Base-by-base conservation (phyloP, 1,140 invertebrate species). In the Galleria mellonella region DNA sequence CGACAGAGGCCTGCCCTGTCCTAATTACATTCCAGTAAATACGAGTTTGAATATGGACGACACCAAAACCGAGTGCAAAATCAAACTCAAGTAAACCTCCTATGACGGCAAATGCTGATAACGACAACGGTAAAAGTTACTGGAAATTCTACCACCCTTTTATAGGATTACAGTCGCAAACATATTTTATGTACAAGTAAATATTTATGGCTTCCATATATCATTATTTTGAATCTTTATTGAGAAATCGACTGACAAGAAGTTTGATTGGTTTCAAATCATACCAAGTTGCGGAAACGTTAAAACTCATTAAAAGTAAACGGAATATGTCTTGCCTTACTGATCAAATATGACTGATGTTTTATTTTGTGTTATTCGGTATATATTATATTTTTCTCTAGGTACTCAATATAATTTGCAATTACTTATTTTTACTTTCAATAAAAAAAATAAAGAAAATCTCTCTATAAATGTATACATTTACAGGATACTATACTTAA, bases 271-370 rank as follows among this genome's bases (percentile, higher is more conserved):
- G 66, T 74, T 83, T 78, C 62, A 71, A 78, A 81, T 75, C 66
- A 64, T 61, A 68, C 52, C 49, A 66, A 74, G 70, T 69, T 54
- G 61, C 47, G 62, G 50, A 72, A 62, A 70, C 68, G 62, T 70
- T 62, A 65, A 73, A 83, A 79, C 73, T 82, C 73, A 79, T 79
- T 81, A 77, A 83, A 83, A 83, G 79, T 79, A 76, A 79, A 82
- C 59, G 76, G 63, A 72, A 67, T 72, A 74, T 74, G 63, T 71
- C 59, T 10, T 37, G n/a, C 14, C n/a, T 13, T 61, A 62, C 62
- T 56, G 72, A 81, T 78, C 74, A 67, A 72, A 77, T 77, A 77
- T 57, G 55, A 41, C 43, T 67, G 51, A 42, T 44, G 47, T 51
- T 37, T n/a, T 9, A 15, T 23, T 23, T 23, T 32, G 3, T 32